Evolutionary conservation across 2,888 invertebrate species (phyloP).

Genomic region (Pachydiplax longipennis): DNA sequence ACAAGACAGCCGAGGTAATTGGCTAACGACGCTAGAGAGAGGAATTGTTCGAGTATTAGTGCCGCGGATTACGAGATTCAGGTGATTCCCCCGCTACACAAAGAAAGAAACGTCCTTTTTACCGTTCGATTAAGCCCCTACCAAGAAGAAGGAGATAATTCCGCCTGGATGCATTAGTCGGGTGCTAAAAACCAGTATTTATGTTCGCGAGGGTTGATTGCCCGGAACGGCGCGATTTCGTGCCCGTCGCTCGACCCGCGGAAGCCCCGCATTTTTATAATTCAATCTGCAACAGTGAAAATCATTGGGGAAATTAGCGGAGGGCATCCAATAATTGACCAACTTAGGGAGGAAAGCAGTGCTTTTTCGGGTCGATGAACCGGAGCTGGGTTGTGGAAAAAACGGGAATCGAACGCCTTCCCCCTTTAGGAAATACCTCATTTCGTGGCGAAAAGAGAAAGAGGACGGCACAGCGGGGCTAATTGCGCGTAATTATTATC

Average conservation of each 20-base stretch:
- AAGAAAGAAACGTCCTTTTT: background rate
- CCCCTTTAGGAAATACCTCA: background rate
- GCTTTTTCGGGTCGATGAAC: background rate
- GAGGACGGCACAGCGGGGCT: background rate
- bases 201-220: background rate
- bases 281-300: background rate
- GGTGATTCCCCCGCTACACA: background rate
- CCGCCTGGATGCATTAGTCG: background rate
- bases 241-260: background rate
- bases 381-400: background rate
- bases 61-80: background rate
- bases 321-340: background rate
- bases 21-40: background rate
- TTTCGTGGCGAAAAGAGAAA: background rate
- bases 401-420: background rate
- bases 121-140: background rate
- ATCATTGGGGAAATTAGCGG: background rate
- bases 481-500: constrained; percentile 3
- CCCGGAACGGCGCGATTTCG: background rate
- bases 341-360: background rate
- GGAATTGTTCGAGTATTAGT: background rate
- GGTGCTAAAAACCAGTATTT: background rate
- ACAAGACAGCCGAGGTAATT: constrained; percentile 1
- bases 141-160: background rate
- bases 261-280: background rate